phyloP scores from a whole-genome alignment of 2,888 invertebrate genomes.

The Volucella inflata region DNA sequence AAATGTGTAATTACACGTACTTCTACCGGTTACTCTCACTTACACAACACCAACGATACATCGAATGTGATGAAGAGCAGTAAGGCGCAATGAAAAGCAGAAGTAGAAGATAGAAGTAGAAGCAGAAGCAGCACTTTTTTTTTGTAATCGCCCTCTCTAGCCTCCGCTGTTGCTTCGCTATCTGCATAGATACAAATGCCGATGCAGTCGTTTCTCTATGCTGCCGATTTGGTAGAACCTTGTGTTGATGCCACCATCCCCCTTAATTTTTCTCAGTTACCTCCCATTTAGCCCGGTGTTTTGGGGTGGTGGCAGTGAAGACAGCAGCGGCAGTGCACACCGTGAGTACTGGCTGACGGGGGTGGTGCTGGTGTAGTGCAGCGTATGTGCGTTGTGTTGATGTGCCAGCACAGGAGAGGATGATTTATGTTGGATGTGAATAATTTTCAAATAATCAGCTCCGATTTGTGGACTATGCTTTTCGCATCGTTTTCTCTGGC shows the following conservation, averaged over 20 bases:
- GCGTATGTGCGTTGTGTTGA: slow-evolving; percentile 53
- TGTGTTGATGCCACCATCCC: slow-evolving; percentile 41
- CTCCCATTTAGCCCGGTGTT: slow-evolving; percentile 26
- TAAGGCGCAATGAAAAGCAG: not conserved
- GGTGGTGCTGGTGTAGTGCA: slow-evolving; percentile 5
- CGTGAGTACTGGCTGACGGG: no score
- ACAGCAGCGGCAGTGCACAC: no score
- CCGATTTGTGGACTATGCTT: slow-evolving; percentile 70
- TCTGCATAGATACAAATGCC: slow-evolving; percentile 21
- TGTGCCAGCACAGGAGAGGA: slow-evolving; percentile 67
- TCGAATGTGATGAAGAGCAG: no score
- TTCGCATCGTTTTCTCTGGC: slow-evolving; percentile 59
- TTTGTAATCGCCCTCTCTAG: slow-evolving; percentile 60
- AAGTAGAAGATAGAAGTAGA: not conserved
- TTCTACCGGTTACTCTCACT: slow-evolving; percentile 23
- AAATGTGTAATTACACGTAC: slow-evolving; percentile 58
- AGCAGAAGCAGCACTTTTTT: slow-evolving; percentile 20
- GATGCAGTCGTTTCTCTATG: slow-evolving; percentile 36
- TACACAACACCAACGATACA: not conserved
- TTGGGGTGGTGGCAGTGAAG: no score
- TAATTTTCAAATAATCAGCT: slow-evolving; percentile 75
- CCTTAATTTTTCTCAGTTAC: slow-evolving; percentile 54
- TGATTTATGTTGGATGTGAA: slow-evolving; percentile 75
- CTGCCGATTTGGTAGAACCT: slow-evolving; percentile 46
- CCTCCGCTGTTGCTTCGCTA: slow-evolving; percentile 25